These are phyloP conservation scores for Todus mexicanus DNA, from an alignment of 2,797 vertebrate genomes.

Conservation along the genomic window DNA sequence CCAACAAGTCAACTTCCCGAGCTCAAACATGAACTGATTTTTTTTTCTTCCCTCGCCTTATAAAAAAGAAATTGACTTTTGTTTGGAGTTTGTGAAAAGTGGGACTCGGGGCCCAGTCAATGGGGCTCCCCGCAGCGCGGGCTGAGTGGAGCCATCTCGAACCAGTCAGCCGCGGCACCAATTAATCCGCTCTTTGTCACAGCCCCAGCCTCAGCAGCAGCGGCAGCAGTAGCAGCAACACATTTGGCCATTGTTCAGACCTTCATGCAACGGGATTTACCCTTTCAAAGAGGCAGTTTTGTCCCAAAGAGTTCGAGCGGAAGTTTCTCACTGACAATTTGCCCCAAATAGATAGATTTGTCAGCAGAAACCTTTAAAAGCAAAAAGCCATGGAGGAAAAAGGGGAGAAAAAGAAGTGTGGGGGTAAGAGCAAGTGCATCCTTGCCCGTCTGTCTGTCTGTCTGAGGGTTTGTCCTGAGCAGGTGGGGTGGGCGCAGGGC, in stretches of 20 bases:
- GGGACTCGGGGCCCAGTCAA: constrained; percentile 99
- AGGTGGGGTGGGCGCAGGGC: neutral
- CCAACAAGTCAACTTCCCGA: constrained; percentile 91
- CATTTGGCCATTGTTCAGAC: constrained; percentile 98
- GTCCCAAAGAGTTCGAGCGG: constrained; percentile 99
- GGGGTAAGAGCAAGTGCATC: constrained; percentile 40
- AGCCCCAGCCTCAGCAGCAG: constrained; percentile 79
- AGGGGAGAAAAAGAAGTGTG: constrained; percentile 34
- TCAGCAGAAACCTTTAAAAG: constrained; percentile 89
- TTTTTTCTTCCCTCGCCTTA: constrained; percentile 81
- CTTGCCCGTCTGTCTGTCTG: neutral
- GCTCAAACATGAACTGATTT: constrained; percentile 87
- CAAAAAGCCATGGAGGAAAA: constrained; percentile 76
- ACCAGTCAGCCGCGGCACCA: constrained; percentile 99
- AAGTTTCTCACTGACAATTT: constrained; percentile 99
- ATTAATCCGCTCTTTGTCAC: constrained; percentile 99
- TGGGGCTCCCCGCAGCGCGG: constrained; percentile 96
- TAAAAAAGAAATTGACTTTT: constrained; percentile 99
- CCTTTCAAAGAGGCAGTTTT: constrained; percentile 99
- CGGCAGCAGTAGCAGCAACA: constrained; percentile 92
- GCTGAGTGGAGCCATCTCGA: constrained; percentile 99
- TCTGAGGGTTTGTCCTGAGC: neutral
- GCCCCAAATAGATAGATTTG: constrained; percentile 99
- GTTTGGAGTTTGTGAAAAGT: constrained; percentile 99
- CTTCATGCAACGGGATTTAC: constrained; percentile 99